Base-by-base conservation (phyloP, 1,140 invertebrate genomes). In the Leptopilina boulardi region DNA sequence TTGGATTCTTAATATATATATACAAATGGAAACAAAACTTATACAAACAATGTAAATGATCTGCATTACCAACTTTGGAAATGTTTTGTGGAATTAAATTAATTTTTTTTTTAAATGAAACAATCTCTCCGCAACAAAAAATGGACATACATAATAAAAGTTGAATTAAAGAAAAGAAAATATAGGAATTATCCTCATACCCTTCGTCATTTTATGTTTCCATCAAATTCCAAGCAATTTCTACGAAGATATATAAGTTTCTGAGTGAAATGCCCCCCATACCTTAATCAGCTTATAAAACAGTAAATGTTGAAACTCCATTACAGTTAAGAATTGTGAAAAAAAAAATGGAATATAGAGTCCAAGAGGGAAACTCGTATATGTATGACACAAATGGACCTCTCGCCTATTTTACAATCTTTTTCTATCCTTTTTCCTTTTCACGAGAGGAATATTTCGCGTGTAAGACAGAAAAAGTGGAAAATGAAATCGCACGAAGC, bases 221-320 rank as follows among this genome's bases (percentile, higher is more conserved):
- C 56, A 66, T n/a, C 23, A 15, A 10, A 26, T 30, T 4, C 11
- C 11, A 30, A 13, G 3, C 23, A 11, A n/a, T 66, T n/a, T 66
- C 56, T 26, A 1, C 11, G 23, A 30, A 3, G 23, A 6, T 26
- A 15, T n/a, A n/a, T 34, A 38, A 30, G 23, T 66, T 26, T 15
- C 21, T 4, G 8, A 66, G 5, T 66, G 56, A 66, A 30, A n/a
- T 66, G 4, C 23, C 56, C 74, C n/a, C n/a, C n/a, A n/a, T n/a
- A n/a, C n/a, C n/a, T 73, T 80, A 70, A 77, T 77, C 75, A 74
- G 75, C 75, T 80, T 75, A 77, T 74, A 38, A 77, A 71, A 51
- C 71, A 54, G 11, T 47, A 72, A 73, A 80, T 70, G 75, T 51
- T 54, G 75, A 80, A 77, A 80, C 70, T 77, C 75, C 78, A 80